These are phyloP conservation scores for Dolichotis patagonum DNA, from an alignment of 2,113 vertebrate species.

Conservation along the genomic window DNA sequence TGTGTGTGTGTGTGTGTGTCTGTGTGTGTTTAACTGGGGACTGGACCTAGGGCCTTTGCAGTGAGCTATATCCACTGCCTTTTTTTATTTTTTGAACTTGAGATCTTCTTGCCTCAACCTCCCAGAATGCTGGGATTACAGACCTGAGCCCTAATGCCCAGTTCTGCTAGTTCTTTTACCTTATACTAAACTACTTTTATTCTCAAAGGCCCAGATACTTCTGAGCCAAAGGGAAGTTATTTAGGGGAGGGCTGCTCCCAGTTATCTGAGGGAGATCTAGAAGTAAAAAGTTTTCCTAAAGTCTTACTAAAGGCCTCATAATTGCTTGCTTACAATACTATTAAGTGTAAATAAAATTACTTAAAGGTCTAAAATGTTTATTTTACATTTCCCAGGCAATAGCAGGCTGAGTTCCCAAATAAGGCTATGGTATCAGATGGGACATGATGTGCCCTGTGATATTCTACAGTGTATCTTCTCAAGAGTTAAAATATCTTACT, in stretches of 20 bases:
- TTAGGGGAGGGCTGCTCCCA: not conserved
- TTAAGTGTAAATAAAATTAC: constrained; percentile 41
- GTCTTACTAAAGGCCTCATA: not conserved
- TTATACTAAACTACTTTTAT: not conserved
- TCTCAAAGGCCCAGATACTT: not conserved
- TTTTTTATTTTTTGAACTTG: not conserved
- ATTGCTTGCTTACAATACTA: not conserved
- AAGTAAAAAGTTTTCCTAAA: not conserved
- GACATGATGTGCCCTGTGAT: not conserved
- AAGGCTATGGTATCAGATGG: not conserved
- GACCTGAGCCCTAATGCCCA: not conserved
- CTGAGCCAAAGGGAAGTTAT: not conserved
- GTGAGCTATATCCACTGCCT: not conserved
- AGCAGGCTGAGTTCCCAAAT: not conserved
- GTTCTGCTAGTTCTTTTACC: not conserved
- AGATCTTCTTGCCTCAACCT: not conserved
- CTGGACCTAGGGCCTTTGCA: not conserved
- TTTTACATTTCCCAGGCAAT: not conserved
- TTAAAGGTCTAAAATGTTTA: constrained; percentile 42
- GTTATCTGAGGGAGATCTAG: not conserved
- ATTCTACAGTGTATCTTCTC: not conserved
- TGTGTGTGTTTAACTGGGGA: too few species aligned
- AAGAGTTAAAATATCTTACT: not conserved
- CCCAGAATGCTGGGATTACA: not conserved
- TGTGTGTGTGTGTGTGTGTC: not conserved